Evolutionary conservation across 2,113 vertebrate genomes (phyloP).

Genomic region (Dromiciops gliroides): DNA sequence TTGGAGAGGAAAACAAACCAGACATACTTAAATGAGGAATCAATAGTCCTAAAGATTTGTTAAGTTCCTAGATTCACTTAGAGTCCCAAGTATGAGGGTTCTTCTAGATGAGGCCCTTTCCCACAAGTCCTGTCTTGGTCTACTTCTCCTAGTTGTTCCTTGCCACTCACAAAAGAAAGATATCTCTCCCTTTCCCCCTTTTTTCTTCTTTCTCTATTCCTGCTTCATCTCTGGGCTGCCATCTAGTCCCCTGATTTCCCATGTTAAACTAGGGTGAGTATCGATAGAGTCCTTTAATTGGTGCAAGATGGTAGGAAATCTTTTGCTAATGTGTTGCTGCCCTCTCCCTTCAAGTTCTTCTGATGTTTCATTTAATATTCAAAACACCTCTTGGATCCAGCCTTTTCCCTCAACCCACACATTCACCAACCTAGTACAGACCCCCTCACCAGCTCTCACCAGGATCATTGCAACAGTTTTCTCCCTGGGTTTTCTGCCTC

Average conservation of each 20-base stretch:
- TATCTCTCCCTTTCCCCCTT: neutral
- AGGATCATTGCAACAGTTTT: neutral
- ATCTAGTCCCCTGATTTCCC: neutral
- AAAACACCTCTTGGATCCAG: neutral
- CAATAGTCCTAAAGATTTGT: neutral
- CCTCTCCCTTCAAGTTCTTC: neutral
- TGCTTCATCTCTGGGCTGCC: neutral
- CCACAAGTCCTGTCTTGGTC: neutral
- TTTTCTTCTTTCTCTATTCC: neutral
- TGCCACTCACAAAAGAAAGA: neutral
- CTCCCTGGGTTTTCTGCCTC: neutral
- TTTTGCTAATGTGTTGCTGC: neutral
- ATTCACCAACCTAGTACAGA: neutral
- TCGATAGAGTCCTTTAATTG: neutral
- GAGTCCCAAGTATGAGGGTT: neutral
- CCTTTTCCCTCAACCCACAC: neutral
- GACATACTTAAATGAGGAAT: neutral
- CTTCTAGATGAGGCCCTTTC: neutral
- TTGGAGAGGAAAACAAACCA: neutral
- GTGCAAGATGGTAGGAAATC: neutral
- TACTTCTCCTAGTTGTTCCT: neutral
- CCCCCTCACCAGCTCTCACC: neutral
- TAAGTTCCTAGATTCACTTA: neutral
- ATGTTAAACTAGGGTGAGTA: neutral
- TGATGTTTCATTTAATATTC: neutral